Conservation (phyloP, 1,140 invertebrate species). For the Mesaphorura yosii region DNA sequence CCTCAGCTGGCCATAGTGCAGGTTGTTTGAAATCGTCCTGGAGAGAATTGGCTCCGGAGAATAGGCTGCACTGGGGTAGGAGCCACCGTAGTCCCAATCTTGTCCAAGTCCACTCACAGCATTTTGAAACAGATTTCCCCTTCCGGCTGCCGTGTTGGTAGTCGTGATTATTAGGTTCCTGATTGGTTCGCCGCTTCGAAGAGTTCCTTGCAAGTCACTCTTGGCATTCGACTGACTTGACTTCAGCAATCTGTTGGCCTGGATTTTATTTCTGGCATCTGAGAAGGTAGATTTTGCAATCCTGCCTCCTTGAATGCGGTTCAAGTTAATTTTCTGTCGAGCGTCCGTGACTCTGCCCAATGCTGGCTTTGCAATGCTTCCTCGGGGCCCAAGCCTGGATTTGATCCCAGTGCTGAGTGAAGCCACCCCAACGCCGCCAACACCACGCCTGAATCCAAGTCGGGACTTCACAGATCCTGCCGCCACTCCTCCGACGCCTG, state of each 20-base stretch:
- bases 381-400: not conserved
- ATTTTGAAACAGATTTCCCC: constrained; percentile 1
- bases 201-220: too few relatives aligned
- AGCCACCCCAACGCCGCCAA: not conserved
- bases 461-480: too few relatives aligned
- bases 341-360: constrained; percentile 1
- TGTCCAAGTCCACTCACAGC: constrained; percentile 9
- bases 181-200: not conserved
- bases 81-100: not conserved
- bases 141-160: not conserved
- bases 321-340: constrained; percentile 7
- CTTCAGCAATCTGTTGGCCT: not conserved
- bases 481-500: too few relatives aligned
- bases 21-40: constrained; percentile 1
- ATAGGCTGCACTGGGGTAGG: not conserved
- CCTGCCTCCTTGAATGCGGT: not conserved
- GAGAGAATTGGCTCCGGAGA: not conserved
- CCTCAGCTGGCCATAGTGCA: too few relatives aligned
- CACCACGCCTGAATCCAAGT: too few relatives aligned
- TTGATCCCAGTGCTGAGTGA: not conserved
- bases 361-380: not conserved
- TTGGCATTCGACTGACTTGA: not conserved
- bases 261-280: constrained; percentile 2
- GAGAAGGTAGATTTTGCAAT: not conserved
- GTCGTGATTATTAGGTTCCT: constrained; percentile 5